Percentiles rank a stretch among this genome's conserved stretches.
phyloP scores from a whole-genome alignment of 2,113 vertebrate species.

The Semnornis frantzii region DNA sequence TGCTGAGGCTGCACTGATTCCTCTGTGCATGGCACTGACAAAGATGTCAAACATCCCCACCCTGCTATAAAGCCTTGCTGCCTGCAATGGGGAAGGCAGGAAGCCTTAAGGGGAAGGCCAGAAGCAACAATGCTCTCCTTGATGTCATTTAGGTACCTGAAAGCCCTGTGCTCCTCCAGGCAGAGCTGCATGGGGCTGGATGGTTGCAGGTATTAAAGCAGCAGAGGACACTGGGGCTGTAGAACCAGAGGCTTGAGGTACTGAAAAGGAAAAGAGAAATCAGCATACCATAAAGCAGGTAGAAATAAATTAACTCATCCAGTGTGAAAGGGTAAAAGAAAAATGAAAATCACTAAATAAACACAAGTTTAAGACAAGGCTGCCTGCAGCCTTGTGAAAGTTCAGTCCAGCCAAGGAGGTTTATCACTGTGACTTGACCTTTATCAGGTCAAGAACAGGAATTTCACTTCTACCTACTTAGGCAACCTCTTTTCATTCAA shows the following conservation, averaged over 20 bases:
- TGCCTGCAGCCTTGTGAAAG: not conserved
- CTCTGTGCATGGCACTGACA: too few species aligned
- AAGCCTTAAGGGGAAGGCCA: not conserved
- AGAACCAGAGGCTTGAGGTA: conserved; percentile 70
- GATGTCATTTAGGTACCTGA: conserved; percentile 79
- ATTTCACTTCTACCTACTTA: not conserved
- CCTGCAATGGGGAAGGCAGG: not conserved
- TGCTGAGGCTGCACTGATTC: too few species aligned
- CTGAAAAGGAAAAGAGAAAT: conserved; percentile 65
- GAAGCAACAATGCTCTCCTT: not conserved
- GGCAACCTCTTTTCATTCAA: not conserved
- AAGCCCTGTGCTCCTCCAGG: conserved; percentile 81
- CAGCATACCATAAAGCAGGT: not conserved
- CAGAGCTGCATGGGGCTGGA: conserved; percentile 77
- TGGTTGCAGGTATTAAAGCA: conserved; percentile 81
- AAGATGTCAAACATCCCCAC: not conserved
- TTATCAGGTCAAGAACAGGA: not conserved
- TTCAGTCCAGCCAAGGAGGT: not conserved
- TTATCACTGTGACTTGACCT: too few species aligned
- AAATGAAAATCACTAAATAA: too few species aligned
- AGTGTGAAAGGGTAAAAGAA: not conserved
- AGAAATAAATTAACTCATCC: not conserved
- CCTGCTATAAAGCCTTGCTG: not conserved
- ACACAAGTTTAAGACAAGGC: not conserved
- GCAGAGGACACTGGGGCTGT: conserved; percentile 72